Percentiles rank a stretch among this genome's conserved stretches.
These are phyloP conservation scores for Grantiella picta DNA, from an alignment of 2,113 vertebrate genomes.

Conservation along the genomic window DNA sequence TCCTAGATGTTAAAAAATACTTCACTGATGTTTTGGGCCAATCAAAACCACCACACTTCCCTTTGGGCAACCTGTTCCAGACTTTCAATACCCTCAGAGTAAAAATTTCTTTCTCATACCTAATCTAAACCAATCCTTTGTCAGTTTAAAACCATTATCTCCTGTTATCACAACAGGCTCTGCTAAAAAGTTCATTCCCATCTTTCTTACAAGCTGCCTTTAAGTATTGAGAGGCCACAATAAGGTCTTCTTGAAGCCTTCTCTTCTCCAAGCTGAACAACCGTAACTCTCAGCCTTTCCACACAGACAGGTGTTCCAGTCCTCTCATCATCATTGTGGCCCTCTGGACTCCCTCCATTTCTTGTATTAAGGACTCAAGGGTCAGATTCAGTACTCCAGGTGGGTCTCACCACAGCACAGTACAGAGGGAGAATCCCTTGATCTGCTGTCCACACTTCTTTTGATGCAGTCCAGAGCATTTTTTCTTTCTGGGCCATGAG, in stretches of 20 bases:
- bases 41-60: too few relatives aligned
- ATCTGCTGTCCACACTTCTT: background rate
- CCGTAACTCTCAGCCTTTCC: background rate
- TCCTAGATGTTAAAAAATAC: too few relatives aligned
- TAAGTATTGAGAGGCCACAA: background rate
- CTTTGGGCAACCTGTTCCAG: background rate
- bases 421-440: background rate
- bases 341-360: background rate
- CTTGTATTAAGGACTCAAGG: background rate
- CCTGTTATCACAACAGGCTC: background rate
- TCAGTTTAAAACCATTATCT: background rate
- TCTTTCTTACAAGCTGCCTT: background rate
- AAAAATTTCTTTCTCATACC: background rate
- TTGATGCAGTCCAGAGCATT: background rate
- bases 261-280: background rate
- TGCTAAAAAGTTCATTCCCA: background rate
- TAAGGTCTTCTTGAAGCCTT: background rate
- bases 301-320: background rate
- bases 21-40: too few relatives aligned
- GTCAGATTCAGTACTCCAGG: background rate
- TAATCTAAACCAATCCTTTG: background rate
- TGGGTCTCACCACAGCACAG: background rate
- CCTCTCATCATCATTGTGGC: background rate
- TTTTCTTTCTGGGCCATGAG: accelerated
- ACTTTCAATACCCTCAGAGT: background rate